A percentile compares a stretch with the other conserved stretches of the same genome.
These are phyloP conservation scores for Chirona hameri DNA, from an alignment of 2,888 invertebrate genomes.

Conservation along the genomic window DNA sequence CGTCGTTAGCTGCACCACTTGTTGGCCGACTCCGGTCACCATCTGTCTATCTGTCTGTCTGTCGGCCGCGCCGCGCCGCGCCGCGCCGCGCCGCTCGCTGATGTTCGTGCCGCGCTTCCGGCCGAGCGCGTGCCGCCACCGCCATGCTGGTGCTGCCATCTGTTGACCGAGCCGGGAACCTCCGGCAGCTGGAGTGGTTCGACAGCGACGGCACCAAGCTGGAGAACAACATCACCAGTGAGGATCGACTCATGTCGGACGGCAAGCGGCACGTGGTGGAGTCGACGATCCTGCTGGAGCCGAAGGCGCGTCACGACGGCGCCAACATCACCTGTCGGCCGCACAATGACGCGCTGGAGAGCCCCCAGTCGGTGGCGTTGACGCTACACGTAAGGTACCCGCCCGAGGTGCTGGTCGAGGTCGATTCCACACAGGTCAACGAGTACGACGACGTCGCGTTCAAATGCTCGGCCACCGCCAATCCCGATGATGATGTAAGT, in stretches of 20 bases:
- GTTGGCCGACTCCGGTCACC: background rate
- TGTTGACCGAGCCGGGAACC: background rate
- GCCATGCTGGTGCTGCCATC: background rate
- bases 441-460: constrained; percentile 26
- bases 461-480: constrained; percentile 14
- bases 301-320: constrained; percentile 46
- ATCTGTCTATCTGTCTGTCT: too few relatives aligned
- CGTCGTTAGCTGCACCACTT: background rate
- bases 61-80: too few relatives aligned
- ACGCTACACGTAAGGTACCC: constrained; percentile 41
- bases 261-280: constrained; percentile 47
- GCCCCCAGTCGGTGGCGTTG: constrained; percentile 42
- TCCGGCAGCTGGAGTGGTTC: constrained; percentile 7
- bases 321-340: constrained; percentile 48
- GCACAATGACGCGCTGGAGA: constrained; percentile 45
- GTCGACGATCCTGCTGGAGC: constrained; percentile 47
- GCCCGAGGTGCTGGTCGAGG: constrained; percentile 46
- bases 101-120: too few relatives aligned
- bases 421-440: constrained; percentile 4
- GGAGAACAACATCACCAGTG: constrained; percentile 3
- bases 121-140: too few relatives aligned
- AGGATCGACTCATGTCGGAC: constrained; percentile 35
- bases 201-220: background rate
- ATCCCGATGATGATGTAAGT: background rate
- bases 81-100: background rate